Evolutionary conservation across 1,140 invertebrate genomes (phyloP), one percentile per base, ranked within the genome.

Genomic region (Drosophila malerkotliana): DNA sequence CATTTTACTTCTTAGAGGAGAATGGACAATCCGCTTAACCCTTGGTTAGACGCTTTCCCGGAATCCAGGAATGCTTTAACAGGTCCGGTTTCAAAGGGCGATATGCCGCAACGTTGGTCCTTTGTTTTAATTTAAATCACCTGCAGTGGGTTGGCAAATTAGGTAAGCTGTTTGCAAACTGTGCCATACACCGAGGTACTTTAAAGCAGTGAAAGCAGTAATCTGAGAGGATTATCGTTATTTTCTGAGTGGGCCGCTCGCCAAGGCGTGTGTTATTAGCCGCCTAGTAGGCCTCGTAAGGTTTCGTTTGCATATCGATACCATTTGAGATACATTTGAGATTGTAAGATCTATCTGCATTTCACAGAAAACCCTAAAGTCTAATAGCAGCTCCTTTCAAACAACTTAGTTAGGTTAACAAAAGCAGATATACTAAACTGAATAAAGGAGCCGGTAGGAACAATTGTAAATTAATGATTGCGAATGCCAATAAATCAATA

Each of bases 81-180:
- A 48, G 62, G 56, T 77, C 39, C 28, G 45, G 68, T 88, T 83
- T 83, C 75, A 87, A 77, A 72, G 39, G 32, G 58, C 30, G 52
- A 44, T 24, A 48, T 76, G 78, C 78, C 71, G 71, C 74, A 81
- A 78, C 59, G 55, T 53, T 61, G 60, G 49, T 73, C 14, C 44
- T 66, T 53, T 72, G 34, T 39, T 1, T 66, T 44, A 26, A 44
- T 37, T 37, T 61, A 3, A 59, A 37, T 18, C 47, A 47, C 21
- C 55, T 28, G 18, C 1, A 26, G 24, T 58, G 41, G 51, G 55
- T 54, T 69, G 59, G 83, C 78, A 44, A 44, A 85, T 85, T 85
- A 72, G 81, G 63, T 83, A 57, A 81, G 74, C 75, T 81, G 66
- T 87, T 81, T 83, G 59, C 67, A 76, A 83, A 83, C 80, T 79